phyloP scores from a whole-genome alignment of 2,113 vertebrate genomes.

The Meles meles region DNA sequence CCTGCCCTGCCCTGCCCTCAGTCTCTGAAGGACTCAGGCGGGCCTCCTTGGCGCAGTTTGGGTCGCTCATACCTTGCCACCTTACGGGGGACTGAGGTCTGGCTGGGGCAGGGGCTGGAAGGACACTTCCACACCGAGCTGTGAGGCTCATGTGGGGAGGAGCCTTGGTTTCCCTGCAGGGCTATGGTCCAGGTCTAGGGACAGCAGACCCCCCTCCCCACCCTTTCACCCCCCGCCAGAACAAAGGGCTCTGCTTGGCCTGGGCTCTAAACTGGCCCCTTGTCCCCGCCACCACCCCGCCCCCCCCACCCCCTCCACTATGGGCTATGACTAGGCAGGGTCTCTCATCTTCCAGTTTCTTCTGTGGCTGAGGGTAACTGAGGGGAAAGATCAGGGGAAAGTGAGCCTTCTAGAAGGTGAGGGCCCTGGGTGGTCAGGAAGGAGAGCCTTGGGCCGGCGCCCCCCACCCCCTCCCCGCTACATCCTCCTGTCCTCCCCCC shows the following conservation, averaged over 20 bases:
- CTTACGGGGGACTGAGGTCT: not conserved
- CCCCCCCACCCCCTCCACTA: rapidly evolving
- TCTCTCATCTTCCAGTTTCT: not conserved
- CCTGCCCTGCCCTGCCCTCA: not conserved
- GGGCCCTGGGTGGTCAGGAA: slow-evolving; percentile 42
- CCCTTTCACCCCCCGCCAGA: not conserved
- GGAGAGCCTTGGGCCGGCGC: slow-evolving; percentile 39
- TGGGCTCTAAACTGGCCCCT: slow-evolving; percentile 46
- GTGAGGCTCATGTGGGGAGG: slow-evolving; percentile 48
- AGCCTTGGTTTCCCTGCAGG: slow-evolving; percentile 39
- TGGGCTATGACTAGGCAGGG: slow-evolving; percentile 24
- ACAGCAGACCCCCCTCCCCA: not conserved
- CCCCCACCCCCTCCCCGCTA: slow-evolving; percentile 27
- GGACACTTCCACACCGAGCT: not conserved
- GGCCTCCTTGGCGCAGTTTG: not conserved
- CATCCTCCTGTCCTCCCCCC: not conserved
- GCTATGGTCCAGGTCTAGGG: slow-evolving; percentile 43
- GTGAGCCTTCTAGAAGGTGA: slow-evolving; percentile 37
- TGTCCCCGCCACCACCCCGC: not conserved
- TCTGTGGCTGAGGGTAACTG: not conserved
- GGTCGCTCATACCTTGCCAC: slow-evolving; percentile 1
- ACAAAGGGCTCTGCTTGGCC: slow-evolving; percentile 64
- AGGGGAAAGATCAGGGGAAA: slow-evolving; percentile 1
- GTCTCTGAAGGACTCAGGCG: not conserved
- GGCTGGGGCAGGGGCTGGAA: not conserved